Percentiles rank a stretch among this genome's conserved stretches.
phyloP scores from a whole-genome alignment of 2,888 invertebrate genomes.

The Thera obeliscata region DNA sequence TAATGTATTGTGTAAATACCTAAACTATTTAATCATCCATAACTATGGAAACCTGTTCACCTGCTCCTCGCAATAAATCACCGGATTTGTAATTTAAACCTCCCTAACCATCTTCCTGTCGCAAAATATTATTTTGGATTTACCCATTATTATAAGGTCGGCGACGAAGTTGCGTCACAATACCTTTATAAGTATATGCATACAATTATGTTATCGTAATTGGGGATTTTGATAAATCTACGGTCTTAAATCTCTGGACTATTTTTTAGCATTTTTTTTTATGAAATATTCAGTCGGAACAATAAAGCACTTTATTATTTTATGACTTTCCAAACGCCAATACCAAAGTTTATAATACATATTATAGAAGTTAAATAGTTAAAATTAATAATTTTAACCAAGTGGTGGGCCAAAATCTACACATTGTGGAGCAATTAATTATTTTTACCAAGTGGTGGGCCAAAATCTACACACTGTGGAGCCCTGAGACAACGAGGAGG shows the following conservation, averaged over 20 bases:
- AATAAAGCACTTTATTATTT: not conserved
- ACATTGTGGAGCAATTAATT: too few species aligned
- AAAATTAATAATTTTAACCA: too few species aligned
- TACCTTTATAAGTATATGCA: not conserved
- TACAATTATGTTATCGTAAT: slow-evolving; percentile 6
- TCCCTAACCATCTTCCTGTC: slow-evolving; percentile 36
- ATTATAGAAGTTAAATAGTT: too few species aligned
- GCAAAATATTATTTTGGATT: slow-evolving; percentile 27
- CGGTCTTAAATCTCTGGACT: too few species aligned
- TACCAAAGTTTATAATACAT: slow-evolving; percentile 3
- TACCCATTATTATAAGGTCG: slow-evolving; percentile 24
- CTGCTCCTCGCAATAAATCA: slow-evolving; percentile 63
- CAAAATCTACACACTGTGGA: too few species aligned
- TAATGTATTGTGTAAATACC: not conserved
- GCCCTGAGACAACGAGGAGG: too few species aligned
- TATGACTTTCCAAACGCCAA: slow-evolving; percentile 9
- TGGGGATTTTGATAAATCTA: not conserved
- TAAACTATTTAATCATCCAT: slow-evolving; percentile 36
- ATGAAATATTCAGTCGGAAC: too few species aligned
- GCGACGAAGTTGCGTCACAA: slow-evolving; percentile 10
- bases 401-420: too few species aligned
- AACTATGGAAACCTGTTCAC: slow-evolving; percentile 45
- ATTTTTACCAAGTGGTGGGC: too few species aligned
- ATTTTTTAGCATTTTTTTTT: too few species aligned
- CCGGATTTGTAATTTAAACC: slow-evolving; percentile 58